Base-by-base conservation (phyloP, 1,140 invertebrate species). In the Antheraea mylitta region DNA sequence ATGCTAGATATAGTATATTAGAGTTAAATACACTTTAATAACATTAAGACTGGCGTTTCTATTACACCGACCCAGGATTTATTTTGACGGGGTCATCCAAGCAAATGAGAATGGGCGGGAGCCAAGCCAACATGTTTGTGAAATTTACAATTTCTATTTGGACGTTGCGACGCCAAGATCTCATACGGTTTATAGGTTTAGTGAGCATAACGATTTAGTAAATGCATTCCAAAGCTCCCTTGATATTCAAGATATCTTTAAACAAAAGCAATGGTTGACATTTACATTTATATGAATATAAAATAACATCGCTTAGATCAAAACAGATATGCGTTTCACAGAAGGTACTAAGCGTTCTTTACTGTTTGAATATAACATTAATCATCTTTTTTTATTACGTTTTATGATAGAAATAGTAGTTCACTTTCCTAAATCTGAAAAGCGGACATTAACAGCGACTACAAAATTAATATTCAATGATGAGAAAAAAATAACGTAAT, bases 81-180 rank as follows among this genome's bases (percentile, higher is more conserved):
- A 89, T 85, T 81, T 77, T 80, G 76, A 76, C 75, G 70, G 73
- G 79, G 85, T 85, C 82, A 85, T 87, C 78, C 80, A 77, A 85
- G 78, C 82, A 82, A 82, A 87, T 85, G 82, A 80, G 77, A 81
- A 81, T 82, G 75, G 77, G 74, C 71, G 71, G 60, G 66, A 79
- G 77, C 78, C 74, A 79, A 82, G 76, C 69, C 66, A 65, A 73
- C 66, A 70, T 75, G 66, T 75, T 76, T 73, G 71, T 68, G 53
- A 70, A 73, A 83, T 81, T 80, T 81, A 79, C 73, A 73, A 75
- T 76, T 75, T 74, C 68, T 77, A 81, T 80, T 81, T 77, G 68
- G 69, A 68, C 66, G 38, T 42, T 42, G 67, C 66, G 67, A 69
- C 38, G 64, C 48, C 68, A 72, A 71, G 59, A 67, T 62, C 64